These are phyloP conservation scores for Vanessa tameamea DNA, from an alignment of 1,140 invertebrate genomes.

Conservation along the genomic window DNA sequence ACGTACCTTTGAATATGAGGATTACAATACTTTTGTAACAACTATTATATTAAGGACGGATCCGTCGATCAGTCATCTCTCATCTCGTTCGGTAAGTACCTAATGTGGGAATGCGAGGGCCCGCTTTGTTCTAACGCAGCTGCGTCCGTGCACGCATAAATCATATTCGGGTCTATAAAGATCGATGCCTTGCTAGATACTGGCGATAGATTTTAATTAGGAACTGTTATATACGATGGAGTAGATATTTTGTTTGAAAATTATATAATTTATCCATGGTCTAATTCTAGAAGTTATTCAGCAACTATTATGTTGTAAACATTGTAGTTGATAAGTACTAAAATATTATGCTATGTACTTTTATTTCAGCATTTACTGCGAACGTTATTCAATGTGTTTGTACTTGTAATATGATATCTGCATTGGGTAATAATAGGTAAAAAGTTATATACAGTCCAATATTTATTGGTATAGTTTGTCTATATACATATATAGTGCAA, in stretches of 20 bases:
- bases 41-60: constrained; percentile 24
- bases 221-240: constrained; percentile 11
- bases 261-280: not conserved
- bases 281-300: not conserved
- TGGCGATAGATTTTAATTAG: constrained; percentile 27
- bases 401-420: too few relatives aligned
- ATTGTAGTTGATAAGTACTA: too few relatives aligned
- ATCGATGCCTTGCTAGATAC: constrained; percentile 27
- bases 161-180: constrained; percentile 27
- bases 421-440: too few relatives aligned
- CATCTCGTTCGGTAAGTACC: constrained; percentile 43
- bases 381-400: too few relatives aligned
- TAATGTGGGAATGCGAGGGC: constrained; percentile 56
- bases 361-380: too few relatives aligned
- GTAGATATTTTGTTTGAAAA: constrained; percentile 5
- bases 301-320: not conserved
- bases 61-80: constrained; percentile 57
- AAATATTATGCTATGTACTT: too few relatives aligned
- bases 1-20: not conserved
- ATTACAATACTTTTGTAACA: constrained; percentile 11
- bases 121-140: constrained; percentile 53
- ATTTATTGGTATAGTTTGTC: too few relatives aligned
- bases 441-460: too few relatives aligned
- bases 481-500: too few relatives aligned
- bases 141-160: constrained; percentile 47